Base-by-base conservation (phyloP, 2,888 invertebrate species). In the Acleris literana region DNA sequence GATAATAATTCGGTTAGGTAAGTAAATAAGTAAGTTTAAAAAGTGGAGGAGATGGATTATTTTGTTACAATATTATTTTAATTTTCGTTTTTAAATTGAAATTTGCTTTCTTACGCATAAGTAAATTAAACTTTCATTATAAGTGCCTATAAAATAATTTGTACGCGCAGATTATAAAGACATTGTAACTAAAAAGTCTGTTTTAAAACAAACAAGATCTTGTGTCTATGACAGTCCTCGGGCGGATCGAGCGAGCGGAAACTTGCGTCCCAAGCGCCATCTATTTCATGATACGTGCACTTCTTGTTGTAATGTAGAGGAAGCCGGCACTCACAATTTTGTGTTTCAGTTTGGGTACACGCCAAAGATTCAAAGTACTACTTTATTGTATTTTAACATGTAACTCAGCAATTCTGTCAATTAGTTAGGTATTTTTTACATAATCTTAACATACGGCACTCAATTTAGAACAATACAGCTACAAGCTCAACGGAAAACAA, bases 221-320 rank as follows among this genome's bases (percentile, higher is more conserved):
- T 70, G 48, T 52, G 64, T 39, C 9, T 17, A 1, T 55, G 59
- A 20, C 48, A 48, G 48, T 57, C 17, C 69, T 20, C 61, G 44
- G 75, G 80, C 73, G 75, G 76, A 64, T 69, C 72, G 72, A 64
- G 66, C 69, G 77, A 84, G 83, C 92, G 91, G 89, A 91, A 90
- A 87, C 83, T 75, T 78, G 83, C 82, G 85, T 88, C 88, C 75
- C 75, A 75, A 86, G 77, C 86, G 86, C 89, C 92, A 90, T 92
- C 90, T 89, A 92, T 90, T 85, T 85, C 79, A 78, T 81, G 79
- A 83, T 82, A 82, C 82, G 81, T 75, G 81, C 82, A 73, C 81
- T 90, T 80, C 85, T 90, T 90, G 86, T 91, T 91, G 86, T 86
- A 87, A 80, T 39, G 43, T 25, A 20, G 80, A 89, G 90, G 90